A percentile compares a stretch with the other conserved stretches of the same genome.
These are phyloP conservation scores for Tethya wilhelma DNA, from an alignment of 37 sponge, comb jelly and placozoan genomes.

Conservation along the genomic window DNA sequence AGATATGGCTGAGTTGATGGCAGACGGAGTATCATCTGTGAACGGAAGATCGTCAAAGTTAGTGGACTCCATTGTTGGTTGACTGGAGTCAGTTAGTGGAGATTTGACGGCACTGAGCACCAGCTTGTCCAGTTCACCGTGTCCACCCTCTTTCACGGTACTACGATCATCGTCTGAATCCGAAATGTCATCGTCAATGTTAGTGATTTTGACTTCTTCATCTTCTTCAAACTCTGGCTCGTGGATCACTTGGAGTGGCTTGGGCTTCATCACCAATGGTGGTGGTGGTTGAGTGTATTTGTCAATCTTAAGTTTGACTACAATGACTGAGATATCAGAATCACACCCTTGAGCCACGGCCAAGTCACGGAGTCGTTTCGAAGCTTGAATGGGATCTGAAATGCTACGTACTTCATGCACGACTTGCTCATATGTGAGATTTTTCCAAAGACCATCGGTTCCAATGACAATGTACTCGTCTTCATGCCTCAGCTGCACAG, in stretches of 20 bases:
- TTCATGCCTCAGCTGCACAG: conserved; percentile 48
- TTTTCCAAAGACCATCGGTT: conserved; percentile 72
- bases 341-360: conserved; percentile 77
- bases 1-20: neutral
- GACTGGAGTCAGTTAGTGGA: neutral
- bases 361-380: conserved; percentile 75
- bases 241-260: neutral
- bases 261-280: neutral
- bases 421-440: conserved; percentile 53
- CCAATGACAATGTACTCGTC: conserved; percentile 81
- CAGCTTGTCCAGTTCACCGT: conserved; percentile 20
- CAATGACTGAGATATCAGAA: conserved; percentile 61
- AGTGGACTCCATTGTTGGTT: conserved; percentile 18
- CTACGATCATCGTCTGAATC: conserved; percentile 33
- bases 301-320: conserved; percentile 53
- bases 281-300: neutral
- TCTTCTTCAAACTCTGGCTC: conserved; percentile 28
- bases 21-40: neutral
- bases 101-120: conserved; percentile 25
- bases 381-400: conserved; percentile 50
- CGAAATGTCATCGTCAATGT: conserved; percentile 56
- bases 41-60: conserved; percentile 29
- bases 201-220: conserved; percentile 47
- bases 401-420: conserved; percentile 15
- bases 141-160: neutral